phyloP scores from a whole-genome alignment of 2,113 vertebrate species.

The human (Homo sapiens) region GRCh38 chr3:164493001-164493500 shows the following conservation, averaged over 20 bases:
- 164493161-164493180: background rate
- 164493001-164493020: background rate
- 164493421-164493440: background rate
- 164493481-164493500: background rate
- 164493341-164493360: background rate
- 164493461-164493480: background rate
- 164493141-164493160: background rate
- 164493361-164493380: background rate
- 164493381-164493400: accelerated
- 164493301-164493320: background rate
- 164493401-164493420: background rate
- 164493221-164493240: background rate
- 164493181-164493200: background rate
- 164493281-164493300: background rate
- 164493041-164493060: background rate
- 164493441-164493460: background rate
- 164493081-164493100: background rate
- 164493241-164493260: background rate
- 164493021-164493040: background rate
- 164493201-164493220: background rate
- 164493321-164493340: background rate
- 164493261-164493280: background rate
- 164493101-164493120: background rate
- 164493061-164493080: background rate
- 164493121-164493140: background rate